phyloP scores from a whole-genome alignment of 2,797 vertebrate species.

The Spheniscus humboldti region DNA sequence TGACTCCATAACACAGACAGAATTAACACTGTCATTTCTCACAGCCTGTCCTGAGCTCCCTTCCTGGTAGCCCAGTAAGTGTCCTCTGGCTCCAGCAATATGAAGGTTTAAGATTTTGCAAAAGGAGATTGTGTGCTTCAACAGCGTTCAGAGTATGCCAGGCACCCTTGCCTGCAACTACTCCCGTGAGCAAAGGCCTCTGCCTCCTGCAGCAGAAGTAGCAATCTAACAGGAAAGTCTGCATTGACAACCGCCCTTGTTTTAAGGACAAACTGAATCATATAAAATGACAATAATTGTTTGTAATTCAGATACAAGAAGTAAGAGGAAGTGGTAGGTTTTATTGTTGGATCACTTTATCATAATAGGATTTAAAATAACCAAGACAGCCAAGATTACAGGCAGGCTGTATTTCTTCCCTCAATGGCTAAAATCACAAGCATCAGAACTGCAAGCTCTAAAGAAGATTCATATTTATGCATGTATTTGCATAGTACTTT shows the following conservation, averaged over 20 bases:
- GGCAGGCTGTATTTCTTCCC: neutral
- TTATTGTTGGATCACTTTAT: neutral
- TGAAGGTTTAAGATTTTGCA: neutral
- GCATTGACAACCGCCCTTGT: neutral
- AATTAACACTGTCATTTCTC: neutral
- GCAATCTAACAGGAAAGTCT: neutral
- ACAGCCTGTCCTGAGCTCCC: neutral
- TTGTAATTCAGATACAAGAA: neutral
- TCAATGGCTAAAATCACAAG: neutral
- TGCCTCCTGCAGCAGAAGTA: neutral
- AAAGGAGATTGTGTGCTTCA: neutral
- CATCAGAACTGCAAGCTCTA: neutral
- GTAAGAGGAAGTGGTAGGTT: neutral
- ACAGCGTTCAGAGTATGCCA: neutral
- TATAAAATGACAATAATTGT: neutral
- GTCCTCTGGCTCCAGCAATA: neutral
- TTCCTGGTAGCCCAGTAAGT: neutral
- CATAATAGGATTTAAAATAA: neutral
- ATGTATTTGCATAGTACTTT: conserved; percentile 22
- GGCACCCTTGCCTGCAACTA: too few relatives aligned
- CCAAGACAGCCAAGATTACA: neutral
- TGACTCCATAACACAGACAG: neutral
- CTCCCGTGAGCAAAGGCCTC: neutral
- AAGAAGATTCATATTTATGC: neutral
- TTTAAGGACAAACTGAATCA: neutral